A percentile compares a stretch with the other conserved stretches of the same genome.
These are phyloP conservation scores for Caenorhabditis sulstoni DNA, from an alignment of 2,888 invertebrate species.

Conservation along the genomic window DNA sequence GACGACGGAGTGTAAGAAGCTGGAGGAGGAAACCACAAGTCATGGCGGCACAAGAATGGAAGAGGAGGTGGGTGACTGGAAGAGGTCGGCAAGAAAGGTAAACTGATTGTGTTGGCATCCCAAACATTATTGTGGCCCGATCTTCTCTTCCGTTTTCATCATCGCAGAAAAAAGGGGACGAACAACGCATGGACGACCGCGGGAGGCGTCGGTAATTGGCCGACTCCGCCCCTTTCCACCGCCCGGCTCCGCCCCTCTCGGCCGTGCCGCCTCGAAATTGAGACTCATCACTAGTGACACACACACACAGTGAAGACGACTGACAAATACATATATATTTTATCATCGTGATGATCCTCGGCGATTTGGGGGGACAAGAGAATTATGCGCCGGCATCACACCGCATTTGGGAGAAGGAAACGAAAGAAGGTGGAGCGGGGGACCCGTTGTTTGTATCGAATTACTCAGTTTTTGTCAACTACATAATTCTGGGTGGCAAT, in stretches of 20 bases:
- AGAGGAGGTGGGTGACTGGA: background rate
- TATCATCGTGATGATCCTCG: constrained; percentile 31
- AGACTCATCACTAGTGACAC: constrained; percentile 58
- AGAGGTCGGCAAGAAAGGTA: constrained; percentile 3
- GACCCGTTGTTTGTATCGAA: constrained; percentile 7
- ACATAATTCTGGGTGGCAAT: constrained; percentile 40
- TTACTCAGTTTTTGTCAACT: constrained; percentile 42
- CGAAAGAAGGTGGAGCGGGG: background rate
- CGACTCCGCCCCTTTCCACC: constrained; percentile 40
- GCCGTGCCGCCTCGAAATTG: constrained; percentile 41
- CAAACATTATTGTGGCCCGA: constrained; percentile 25
- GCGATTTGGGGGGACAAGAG: too few species aligned
- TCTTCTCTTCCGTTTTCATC: constrained; percentile 48
- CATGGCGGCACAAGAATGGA: too few species aligned
- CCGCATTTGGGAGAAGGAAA: constrained; percentile 12
- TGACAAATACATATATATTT: constrained; percentile 44
- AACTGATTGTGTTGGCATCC: constrained; percentile 3
- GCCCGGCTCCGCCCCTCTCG: constrained; percentile 41
- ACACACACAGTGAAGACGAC: constrained; percentile 2
- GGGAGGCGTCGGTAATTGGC: constrained; percentile 35
- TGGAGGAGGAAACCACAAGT: background rate
- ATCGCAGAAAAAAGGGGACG: constrained; percentile 36
- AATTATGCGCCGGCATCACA: constrained; percentile 1
- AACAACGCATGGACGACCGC: constrained; percentile 9
- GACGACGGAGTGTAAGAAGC: background rate